Evolutionary conservation across 2,113 vertebrate species (phyloP), one percentile per base, ranked within the genome.

Genomic region (Seriola rivoliana): DNA sequence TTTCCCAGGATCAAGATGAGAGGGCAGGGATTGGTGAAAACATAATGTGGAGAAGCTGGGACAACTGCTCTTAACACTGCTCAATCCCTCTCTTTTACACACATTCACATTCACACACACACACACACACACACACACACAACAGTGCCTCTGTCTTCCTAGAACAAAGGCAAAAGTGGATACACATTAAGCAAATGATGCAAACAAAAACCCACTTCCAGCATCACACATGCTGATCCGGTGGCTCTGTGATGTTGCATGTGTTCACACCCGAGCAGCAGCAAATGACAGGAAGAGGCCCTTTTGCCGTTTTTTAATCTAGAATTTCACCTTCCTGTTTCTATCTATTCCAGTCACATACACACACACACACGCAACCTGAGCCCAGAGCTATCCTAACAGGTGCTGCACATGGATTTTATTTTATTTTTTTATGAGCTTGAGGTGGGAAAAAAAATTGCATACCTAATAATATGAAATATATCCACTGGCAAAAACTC

Each of bases 1-100:
- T 92, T 88, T 81, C 88, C 73, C 62, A 25, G 81, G 64, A 89
- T 23, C 78, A 91, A 81, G 84, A 85, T 69, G 62, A 84, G 70
- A 73, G 65, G 42, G 46, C n/a, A 57, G 32, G 72, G 84, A 89
- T 48, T 58, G 86, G 54, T 29, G 40, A 62, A 80, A 81, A 71
- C 69, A 82, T 44, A 76, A 82, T 3, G 62, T 16, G 25, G 42
- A 64, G 75, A 65, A 65, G 65, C 64, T 8, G 60, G 40, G 72
- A 71, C 54, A 57, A 69, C 25, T 16, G 12, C 71, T 50, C 21
- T 81, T 71, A 32, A 80, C 34, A 67, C 13, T 17, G 77, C 66
- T 76, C 64, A 42, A 32, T 60, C 52, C 59, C 6, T 52, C 17
- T 57, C 14, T 81, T 46, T 21, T n/a, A 52, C 50, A 52, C 50